Base-by-base conservation (phyloP, 2,888 invertebrate species). In the Drosophila lutescens region DNA sequence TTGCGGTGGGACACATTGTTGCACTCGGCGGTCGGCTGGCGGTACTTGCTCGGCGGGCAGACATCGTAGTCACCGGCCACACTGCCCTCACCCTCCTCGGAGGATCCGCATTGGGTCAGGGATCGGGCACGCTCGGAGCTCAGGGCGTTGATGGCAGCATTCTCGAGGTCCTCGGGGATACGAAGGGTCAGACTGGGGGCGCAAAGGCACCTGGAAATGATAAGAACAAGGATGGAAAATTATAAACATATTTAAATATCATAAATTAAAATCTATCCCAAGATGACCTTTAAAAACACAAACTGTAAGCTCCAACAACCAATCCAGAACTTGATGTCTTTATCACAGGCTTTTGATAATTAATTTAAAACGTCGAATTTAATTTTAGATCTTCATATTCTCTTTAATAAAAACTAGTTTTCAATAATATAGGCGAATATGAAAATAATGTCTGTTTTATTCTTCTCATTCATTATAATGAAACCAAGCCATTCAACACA, bases 1-100 rank as follows among this genome's bases (percentile, higher is more conserved):
- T 95, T 94, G 2, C 97, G 94, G 91, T 97, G 96, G 43, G 96
- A 93, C 2, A 98, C 95, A 90, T 98, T 98, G 92, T 98, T 98
- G 92, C 98, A 98, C 87, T 96, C 95, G 0, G 97, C 97, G 49
- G 95, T 96, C 0, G 95, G 94, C 67, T 95, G 95, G 57, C 98
- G 94, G 92, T 95, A 97, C 91, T 96, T 97, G 93, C 95, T 96
- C 2, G 96, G 96, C 10, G 96, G 96, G 88, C 97, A 97, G 41
- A 90, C 87, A 62, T 91, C 89, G 38, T 83, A 90, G 26, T 81
- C 83, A 5, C 80, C 71, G 44, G 80, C 79, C 20, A 66, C 79
- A 15, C 62, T 66, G 17, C 63, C 49, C 8, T 81, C 70, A 0
- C 70, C 67, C n/a, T 70, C 60, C 41, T 66, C 71, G 10, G 43